These are phyloP conservation scores for Amphipyra tragopoginis DNA, from an alignment of 2,888 invertebrate genomes.

Conservation along the genomic window DNA sequence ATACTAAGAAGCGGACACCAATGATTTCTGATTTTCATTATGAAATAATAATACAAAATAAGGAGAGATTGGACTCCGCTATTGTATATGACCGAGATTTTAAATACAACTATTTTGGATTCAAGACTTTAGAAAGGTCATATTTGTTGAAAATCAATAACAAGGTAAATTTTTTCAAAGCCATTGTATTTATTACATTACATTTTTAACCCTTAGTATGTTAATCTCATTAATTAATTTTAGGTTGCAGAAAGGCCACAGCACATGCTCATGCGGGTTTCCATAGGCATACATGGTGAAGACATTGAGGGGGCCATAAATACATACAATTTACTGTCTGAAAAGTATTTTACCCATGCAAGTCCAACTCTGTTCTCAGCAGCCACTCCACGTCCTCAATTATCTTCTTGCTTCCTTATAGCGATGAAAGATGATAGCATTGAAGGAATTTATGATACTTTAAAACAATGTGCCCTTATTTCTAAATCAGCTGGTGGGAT, in stretches of 20 bases:
- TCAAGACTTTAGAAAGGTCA: constrained; percentile 98
- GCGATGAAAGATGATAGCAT: constrained; percentile 98
- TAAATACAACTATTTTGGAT: constrained; percentile 99
- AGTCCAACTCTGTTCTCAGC: constrained; percentile 99
- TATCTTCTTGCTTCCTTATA: constrained; percentile 98
- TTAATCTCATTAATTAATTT: constrained; percentile 20
- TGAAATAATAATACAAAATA: constrained; percentile 95
- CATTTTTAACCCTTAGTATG: background rate
- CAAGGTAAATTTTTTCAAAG: constrained; percentile 85
- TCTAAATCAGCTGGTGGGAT: constrained; percentile 99
- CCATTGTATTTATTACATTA: background rate
- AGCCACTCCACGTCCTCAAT: constrained; percentile 96
- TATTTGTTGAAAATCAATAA: constrained; percentile 97
- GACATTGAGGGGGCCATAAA: constrained; percentile 98
- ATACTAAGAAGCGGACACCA: constrained; percentile 93
- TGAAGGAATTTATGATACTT: constrained; percentile 97
- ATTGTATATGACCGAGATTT: constrained; percentile 99
- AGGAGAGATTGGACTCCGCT: constrained; percentile 97
- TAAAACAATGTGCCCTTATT: constrained; percentile 97
- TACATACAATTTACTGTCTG: constrained; percentile 98
- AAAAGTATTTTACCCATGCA: constrained; percentile 99
- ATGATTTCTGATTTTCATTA: constrained; percentile 96
- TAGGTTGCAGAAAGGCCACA: constrained; percentile 98
- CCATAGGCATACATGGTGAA: constrained; percentile 98
- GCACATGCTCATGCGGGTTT: constrained; percentile 99